phyloP scores from a whole-genome alignment of 2,888 invertebrate genomes.

The Hemistola chrysoprasaria region DNA sequence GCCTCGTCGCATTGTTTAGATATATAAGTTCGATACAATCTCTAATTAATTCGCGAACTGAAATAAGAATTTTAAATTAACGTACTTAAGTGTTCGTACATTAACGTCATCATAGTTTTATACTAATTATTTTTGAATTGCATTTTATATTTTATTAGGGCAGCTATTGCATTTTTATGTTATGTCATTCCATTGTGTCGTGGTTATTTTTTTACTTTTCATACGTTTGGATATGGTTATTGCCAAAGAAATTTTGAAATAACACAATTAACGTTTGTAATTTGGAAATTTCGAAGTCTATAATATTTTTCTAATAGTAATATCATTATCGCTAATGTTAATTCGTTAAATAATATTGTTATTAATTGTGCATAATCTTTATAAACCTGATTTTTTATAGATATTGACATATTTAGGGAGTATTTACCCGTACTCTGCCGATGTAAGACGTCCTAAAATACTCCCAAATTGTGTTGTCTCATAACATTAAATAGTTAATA shows the following conservation, averaged over 20 bases:
- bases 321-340: constrained; percentile 64
- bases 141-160: constrained; percentile 71
- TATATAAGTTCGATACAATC: constrained; percentile 65
- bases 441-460: constrained; percentile 55
- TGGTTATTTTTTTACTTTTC: constrained; percentile 54
- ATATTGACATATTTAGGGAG: constrained; percentile 61
- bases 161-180: constrained; percentile 71
- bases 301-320: constrained; percentile 47
- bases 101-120: constrained; percentile 55
- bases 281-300: constrained; percentile 42
- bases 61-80: constrained; percentile 68
- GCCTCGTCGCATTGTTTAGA: constrained; percentile 60
- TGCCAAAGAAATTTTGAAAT: constrained; percentile 73
- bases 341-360: constrained; percentile 62
- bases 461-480: constrained; percentile 61
- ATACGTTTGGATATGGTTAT: constrained; percentile 61
- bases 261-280: constrained; percentile 52
- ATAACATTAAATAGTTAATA: constrained; percentile 46
- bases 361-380: constrained; percentile 73
- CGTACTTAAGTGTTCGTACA: constrained; percentile 66
- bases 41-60: constrained; percentile 56
- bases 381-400: constrained; percentile 57
- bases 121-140: constrained; percentile 75
- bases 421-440: constrained; percentile 53
- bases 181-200: constrained; percentile 67